Conservation (phyloP, 2,797 vertebrate species). For the Coracias cyanogaster region DNA sequence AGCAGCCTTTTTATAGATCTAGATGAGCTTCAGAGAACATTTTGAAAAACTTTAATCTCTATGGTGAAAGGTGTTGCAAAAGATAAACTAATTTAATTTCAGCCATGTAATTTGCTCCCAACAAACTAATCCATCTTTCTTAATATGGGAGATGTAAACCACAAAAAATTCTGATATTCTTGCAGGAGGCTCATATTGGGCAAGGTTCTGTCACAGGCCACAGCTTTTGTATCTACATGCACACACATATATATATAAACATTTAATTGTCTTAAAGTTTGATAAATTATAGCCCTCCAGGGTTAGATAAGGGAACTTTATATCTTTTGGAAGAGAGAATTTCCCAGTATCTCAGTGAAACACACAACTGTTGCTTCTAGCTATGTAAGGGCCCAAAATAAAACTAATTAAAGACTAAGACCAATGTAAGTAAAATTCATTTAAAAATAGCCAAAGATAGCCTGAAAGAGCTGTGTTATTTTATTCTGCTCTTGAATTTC, state of each 20-base stretch:
- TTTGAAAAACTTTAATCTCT: not conserved
- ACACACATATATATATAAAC: not conserved
- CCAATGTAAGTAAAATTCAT: not conserved
- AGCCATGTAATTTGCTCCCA: not conserved
- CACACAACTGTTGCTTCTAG: slow-evolving; percentile 42
- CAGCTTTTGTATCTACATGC: slow-evolving; percentile 16
- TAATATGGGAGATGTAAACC: not conserved
- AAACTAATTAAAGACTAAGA: slow-evolving; percentile 40
- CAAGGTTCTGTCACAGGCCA: not conserved
- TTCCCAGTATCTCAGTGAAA: slow-evolving; percentile 30
- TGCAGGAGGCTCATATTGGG: not conserved
- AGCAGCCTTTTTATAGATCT: not conserved
- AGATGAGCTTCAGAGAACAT: not conserved
- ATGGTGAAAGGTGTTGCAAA: not conserved
- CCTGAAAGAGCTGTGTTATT: not conserved
- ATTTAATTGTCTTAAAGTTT: slow-evolving; percentile 41
- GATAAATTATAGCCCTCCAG: slow-evolving; percentile 50
- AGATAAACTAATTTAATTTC: not conserved
- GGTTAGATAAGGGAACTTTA: slow-evolving; percentile 44
- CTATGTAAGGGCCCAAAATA: slow-evolving; percentile 29
- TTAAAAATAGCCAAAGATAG: not conserved
- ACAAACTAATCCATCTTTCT: not conserved
- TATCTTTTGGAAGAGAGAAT: slow-evolving; percentile 44
- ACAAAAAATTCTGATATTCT: slow-evolving; percentile 13
- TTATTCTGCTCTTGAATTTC: not conserved